Evolutionary conservation across 2,888 invertebrate species (phyloP).

Genomic region (Mylabris sibirica): DNA sequence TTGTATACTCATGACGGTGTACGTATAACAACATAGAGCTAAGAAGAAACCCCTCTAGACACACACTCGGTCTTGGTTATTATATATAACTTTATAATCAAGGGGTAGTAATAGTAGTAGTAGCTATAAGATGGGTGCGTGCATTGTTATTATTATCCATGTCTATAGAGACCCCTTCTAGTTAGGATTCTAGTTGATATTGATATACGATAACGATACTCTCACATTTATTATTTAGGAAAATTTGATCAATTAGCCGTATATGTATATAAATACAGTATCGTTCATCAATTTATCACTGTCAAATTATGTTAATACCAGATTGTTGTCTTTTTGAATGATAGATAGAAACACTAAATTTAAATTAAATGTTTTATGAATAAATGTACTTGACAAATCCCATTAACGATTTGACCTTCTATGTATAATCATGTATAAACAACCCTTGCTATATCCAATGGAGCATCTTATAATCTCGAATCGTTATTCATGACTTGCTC

Average conservation of each 20-base stretch:
- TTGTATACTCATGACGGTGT: constrained; percentile 36
- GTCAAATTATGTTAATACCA: constrained; percentile 20
- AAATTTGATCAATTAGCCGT: constrained; percentile 30
- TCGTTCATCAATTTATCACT: constrained; percentile 12
- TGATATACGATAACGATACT: constrained; percentile 32
- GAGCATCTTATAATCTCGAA: constrained; percentile 45
- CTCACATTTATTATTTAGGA: constrained; percentile 10
- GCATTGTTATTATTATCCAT: constrained; percentile 34
- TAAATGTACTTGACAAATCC: constrained; percentile 28
- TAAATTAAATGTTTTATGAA: constrained; percentile 26
- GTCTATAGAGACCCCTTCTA: constrained; percentile 11
- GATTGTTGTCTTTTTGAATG: background rate
- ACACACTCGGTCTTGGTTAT: constrained; percentile 23
- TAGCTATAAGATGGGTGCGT: constrained; percentile 17
- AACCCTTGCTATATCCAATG: constrained; percentile 41
- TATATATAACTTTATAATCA: constrained; percentile 29
- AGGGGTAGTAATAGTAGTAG: constrained; percentile 34
- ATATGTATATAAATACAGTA: background rate
- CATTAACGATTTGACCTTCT: constrained; percentile 29
- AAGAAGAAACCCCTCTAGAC: constrained; percentile 33
- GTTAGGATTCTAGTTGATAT: constrained; percentile 43
- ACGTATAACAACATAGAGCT: constrained; percentile 31
- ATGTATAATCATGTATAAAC: constrained; percentile 39
- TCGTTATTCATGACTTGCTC: constrained; percentile 47
- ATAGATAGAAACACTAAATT: constrained; percentile 18